Evolutionary conservation across 2,888 invertebrate species (phyloP), one percentile per base, ranked within the genome.

Genomic region (Pterobdella sp.): DNA sequence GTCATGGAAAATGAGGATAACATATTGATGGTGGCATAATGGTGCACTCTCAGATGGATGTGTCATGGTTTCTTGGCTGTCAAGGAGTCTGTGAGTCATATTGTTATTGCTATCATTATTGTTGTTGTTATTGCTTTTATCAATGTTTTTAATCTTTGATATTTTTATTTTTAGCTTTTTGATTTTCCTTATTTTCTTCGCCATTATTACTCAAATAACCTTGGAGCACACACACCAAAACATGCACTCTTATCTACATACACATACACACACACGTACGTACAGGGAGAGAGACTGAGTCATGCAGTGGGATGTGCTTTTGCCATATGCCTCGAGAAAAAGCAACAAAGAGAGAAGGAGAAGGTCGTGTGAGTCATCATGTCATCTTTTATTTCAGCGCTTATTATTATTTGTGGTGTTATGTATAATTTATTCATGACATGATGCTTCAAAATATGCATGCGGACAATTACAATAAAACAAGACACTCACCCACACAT

Each of bases 301-400:
- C 98, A 99, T 86, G 98, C 98, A 0, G 98, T 99, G 36, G 98
- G 98, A 60, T 98, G 97, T 86, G 97, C 98, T 68, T 98, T 98
- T 86, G 94, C 96, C 72, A 94, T 96, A 1, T 98, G 98, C 81
- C 86, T 98, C 79, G 98, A 99, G 84, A 89, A 94, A 80, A 99
- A 98, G 85, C 95, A 97, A 85, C 91, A 93, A 77, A 88, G 97
- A 76, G 97, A 98, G 84, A 95, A 94, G 84, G 96, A 97, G 84
- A 93, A 72, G 66, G 78, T 56, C n/a, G 42, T 14, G 42, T 42
- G 42, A 18, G 7, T 7, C 18, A 42, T 7, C n/a, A n/a, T n/a
- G n/a, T n/a, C n/a, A n/a, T n/a, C n/a, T n/a, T n/a, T n/a, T n/a
- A n/a, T n/a, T n/a, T n/a, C n/a, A n/a, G n/a, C n/a, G n/a, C n/a